Evolutionary conservation across 30 jellyfish, hydroid and myxozoan species (phyloP).

Genomic region (Rhopilema esculentum): DNA sequence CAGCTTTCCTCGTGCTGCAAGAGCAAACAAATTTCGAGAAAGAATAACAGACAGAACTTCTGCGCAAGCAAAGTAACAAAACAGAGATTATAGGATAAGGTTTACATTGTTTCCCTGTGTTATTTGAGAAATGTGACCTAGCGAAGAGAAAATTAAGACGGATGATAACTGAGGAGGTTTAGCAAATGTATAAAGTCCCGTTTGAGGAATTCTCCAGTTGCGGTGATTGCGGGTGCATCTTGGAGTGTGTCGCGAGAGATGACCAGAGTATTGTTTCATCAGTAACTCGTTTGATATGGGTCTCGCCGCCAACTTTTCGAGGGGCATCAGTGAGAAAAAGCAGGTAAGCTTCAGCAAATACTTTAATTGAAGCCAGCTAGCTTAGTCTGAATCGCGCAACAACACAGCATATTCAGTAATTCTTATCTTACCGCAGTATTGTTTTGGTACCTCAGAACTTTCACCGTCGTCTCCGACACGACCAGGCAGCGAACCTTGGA

Average conservation of each 20-base stretch:
- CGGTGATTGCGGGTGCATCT: background rate
- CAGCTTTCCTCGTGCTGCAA: background rate
- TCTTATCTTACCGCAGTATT: background rate
- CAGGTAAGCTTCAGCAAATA: background rate
- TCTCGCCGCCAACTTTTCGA: background rate
- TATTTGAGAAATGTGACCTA: slow-evolving; percentile 28
- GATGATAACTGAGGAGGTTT: background rate
- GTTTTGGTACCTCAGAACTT: background rate
- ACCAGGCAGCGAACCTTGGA: background rate
- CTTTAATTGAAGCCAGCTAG: background rate
- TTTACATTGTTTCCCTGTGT: slow-evolving; percentile 61
- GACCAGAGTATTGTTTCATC: background rate
- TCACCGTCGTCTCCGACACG: background rate
- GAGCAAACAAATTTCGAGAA: background rate
- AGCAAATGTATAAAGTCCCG: background rate
- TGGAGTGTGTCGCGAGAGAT: background rate
- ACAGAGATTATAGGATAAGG: slow-evolving; percentile 23
- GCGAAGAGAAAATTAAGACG: background rate
- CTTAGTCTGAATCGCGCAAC: background rate
- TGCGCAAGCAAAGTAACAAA: slow-evolving; percentile 23
- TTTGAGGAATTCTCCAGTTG: background rate
- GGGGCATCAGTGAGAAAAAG: background rate
- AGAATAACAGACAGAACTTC: background rate
- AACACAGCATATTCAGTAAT: background rate
- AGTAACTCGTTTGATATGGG: background rate